phyloP scores from a whole-genome alignment of 2,797 vertebrate genomes.

The Channa striata region DNA sequence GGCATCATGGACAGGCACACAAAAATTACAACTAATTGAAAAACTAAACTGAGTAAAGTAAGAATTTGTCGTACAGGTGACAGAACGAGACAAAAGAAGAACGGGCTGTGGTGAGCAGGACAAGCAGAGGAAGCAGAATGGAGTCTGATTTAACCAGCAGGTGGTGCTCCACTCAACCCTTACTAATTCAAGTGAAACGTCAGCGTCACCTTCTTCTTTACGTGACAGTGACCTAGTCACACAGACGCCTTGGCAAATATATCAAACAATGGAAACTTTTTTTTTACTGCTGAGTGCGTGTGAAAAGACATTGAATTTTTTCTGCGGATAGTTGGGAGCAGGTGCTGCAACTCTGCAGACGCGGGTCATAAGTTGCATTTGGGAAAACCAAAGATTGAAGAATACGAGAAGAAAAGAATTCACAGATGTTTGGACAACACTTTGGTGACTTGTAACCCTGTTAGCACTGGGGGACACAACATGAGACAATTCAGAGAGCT shows the following conservation, averaged over 20 bases:
- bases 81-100: constrained; percentile 4
- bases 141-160: constrained; percentile 56
- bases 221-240: not conserved
- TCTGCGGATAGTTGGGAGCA: constrained; percentile 25
- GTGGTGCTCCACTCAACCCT: constrained; percentile 51
- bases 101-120: constrained; percentile 32
- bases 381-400: constrained; percentile 53
- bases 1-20: constrained; percentile 47
- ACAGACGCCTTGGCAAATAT: constrained; percentile 5
- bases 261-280: constrained; percentile 7
- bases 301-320: constrained; percentile 1
- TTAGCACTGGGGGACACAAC: constrained; percentile 61
- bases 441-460: constrained; percentile 75
- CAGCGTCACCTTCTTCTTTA: constrained; percentile 7
- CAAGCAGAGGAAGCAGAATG: constrained; percentile 4
- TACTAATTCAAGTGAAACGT: constrained; percentile 11
- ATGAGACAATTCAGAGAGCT: constrained; percentile 54
- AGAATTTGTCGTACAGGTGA: not conserved
- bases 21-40: constrained; percentile 5
- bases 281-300: constrained; percentile 22
- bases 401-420: constrained; percentile 69
- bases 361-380: constrained; percentile 19
- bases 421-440: constrained; percentile 73
- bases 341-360: constrained; percentile 29
- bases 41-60: constrained; percentile 2